A percentile compares a stretch with the other conserved stretches of the same genome.
Evolutionary conservation across 1,140 invertebrate genomes (phyloP).

Genomic region (Subanguina moxae): DNA sequence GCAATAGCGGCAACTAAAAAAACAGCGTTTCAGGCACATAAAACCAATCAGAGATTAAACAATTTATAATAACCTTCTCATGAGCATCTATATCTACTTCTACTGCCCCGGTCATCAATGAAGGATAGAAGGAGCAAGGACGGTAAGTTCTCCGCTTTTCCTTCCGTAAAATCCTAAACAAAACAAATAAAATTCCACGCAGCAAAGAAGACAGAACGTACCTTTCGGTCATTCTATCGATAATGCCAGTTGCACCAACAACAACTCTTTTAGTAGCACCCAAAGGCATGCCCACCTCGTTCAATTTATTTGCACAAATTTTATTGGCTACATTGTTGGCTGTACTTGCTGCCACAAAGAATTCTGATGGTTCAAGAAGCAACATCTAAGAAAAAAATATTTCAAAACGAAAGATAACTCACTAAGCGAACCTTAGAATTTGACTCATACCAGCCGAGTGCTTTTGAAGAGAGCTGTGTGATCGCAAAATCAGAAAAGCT

Average conservation of each 20-base stretch:
- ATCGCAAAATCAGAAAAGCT: slow-evolving; percentile 21
- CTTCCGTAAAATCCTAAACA: slow-evolving; percentile 17
- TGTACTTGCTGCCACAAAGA: slow-evolving; percentile 5
- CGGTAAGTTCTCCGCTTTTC: slow-evolving; percentile 13
- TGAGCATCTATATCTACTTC: slow-evolving; percentile 13
- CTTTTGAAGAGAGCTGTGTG: slow-evolving; percentile 23
- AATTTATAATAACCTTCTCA: slow-evolving; percentile 13
- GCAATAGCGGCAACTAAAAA: slow-evolving; percentile 21
- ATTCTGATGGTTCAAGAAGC: slow-evolving; percentile 20
- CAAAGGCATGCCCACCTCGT: not conserved
- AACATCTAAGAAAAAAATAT: slow-evolving; percentile 23
- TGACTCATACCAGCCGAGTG: slow-evolving; percentile 12
- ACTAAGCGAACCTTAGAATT: slow-evolving; percentile 13
- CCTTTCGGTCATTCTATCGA: not conserved
- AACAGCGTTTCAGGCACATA: not conserved
- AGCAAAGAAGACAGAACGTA: not conserved
- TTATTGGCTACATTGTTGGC: not conserved
- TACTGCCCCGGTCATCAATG: not conserved
- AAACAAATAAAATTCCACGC: not conserved
- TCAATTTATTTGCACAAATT: not conserved
- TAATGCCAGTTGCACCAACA: not conserved
- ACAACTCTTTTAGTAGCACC: not conserved
- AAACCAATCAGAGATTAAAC: not conserved
- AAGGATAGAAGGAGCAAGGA: slow-evolving; percentile 13
- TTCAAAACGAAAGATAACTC: not conserved